Conservation (phyloP, 2,888 invertebrate genomes). For the Neelides folsomi region DNA sequence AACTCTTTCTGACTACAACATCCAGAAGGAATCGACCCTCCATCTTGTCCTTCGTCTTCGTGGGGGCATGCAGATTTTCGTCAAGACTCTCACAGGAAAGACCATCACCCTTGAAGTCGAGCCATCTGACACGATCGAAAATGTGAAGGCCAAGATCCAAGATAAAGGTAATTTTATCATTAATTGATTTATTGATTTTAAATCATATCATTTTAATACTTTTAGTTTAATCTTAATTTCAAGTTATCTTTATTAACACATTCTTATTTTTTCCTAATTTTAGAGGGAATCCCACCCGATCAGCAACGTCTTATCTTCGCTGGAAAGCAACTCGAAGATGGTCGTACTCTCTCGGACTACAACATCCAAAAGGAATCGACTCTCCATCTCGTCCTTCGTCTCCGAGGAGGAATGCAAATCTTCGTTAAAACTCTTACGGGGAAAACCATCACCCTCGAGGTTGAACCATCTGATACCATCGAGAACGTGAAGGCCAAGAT, state of each 20-base stretch:
- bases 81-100: conserved; percentile 42
- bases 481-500: conserved; percentile 49
- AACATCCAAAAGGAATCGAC: conserved; percentile 56
- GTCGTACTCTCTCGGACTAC: conserved; percentile 48
- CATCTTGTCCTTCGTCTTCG: conserved; percentile 74
- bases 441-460: conserved; percentile 47
- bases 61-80: conserved; percentile 50
- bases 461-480: conserved; percentile 49
- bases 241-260: not conserved
- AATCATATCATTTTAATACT: no score
- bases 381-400: conserved; percentile 69
- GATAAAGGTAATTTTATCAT: conserved; percentile 40
- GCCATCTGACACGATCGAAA: conserved; percentile 52
- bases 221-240: no score
- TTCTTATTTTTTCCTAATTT: conserved; percentile 41
- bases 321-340: conserved; percentile 49
- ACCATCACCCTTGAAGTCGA: conserved; percentile 42
- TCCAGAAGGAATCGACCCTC: conserved; percentile 50
- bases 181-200: not conserved
- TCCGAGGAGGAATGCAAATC: conserved; percentile 59
- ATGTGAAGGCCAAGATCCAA: conserved; percentile 50
- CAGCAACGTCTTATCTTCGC: conserved; percentile 48
- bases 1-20: conserved; percentile 58
- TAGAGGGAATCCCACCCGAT: conserved; percentile 48
- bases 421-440: conserved; percentile 45